These are phyloP conservation scores for Drosophila triauraria DNA, from an alignment of 1,140 invertebrate genomes.

Conservation along the genomic window DNA sequence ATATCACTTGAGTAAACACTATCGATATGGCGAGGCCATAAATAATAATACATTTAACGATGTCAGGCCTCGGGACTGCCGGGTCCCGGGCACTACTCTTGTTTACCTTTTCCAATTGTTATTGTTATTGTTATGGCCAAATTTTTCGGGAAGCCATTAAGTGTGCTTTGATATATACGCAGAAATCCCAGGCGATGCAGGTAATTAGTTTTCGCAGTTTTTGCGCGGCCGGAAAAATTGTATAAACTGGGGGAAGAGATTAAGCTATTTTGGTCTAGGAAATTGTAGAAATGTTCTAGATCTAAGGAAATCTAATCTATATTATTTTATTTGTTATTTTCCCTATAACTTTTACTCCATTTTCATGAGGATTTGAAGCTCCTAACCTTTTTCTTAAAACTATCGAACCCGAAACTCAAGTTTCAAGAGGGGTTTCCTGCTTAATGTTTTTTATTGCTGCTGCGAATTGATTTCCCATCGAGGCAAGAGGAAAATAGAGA, in stretches of 20 bases:
- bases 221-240: not conserved
- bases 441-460: conserved; percentile 44
- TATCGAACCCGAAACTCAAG: conserved; percentile 8
- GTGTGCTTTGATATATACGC: conserved; percentile 4
- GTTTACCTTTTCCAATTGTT: conserved; percentile 26
- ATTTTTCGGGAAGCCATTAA: conserved; percentile 29
- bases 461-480: conserved; percentile 41
- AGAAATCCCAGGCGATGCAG: conserved; percentile 5
- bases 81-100: conserved; percentile 10
- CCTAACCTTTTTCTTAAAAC: not conserved
- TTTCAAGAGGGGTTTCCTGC: conserved; percentile 66
- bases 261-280: not conserved
- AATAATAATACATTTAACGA: conserved; percentile 69
- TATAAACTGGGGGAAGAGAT: not conserved
- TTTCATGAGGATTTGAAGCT: not conserved
- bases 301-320: too few relatives aligned
- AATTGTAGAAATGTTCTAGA: too few relatives aligned
- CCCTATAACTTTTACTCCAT: not conserved
- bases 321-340: too few relatives aligned
- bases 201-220: conserved; percentile 8
- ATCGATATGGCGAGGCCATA: conserved; percentile 45
- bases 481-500: conserved; percentile 1
- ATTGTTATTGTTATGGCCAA: conserved; percentile 33
- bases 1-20: conserved; percentile 63
- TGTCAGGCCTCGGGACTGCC: not conserved